Percentiles rank a stretch among this genome's conserved stretches.
Conservation (phyloP, 2,113 vertebrate genomes). For the Nannospalax galili region DNA sequence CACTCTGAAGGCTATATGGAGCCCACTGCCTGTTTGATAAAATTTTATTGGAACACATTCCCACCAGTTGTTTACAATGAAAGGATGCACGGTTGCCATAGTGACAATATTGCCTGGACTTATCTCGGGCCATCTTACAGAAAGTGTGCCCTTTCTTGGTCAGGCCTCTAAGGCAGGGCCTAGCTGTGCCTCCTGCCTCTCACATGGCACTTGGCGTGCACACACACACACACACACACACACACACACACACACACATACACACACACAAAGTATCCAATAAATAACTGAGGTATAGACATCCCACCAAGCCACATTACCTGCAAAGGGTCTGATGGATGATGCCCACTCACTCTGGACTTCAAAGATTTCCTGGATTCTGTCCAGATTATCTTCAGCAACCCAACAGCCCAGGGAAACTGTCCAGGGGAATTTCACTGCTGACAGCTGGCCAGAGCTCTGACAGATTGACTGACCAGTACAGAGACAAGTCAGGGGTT, state of each 20-base stretch:
- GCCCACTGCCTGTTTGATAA: not conserved
- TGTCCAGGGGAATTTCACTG: fast-evolving
- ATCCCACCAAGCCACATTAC: not conserved
- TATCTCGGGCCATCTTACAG: not conserved
- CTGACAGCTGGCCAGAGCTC: not conserved
- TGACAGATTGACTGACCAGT: fast-evolving
- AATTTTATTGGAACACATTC: slow-evolving; percentile 38
- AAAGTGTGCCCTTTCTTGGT: not conserved
- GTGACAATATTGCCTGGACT: not conserved
- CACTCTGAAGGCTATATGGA: not conserved
- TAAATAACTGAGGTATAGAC: not conserved
- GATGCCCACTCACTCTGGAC: not conserved
- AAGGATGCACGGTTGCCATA: not conserved
- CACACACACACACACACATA: no score
- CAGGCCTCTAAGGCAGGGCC: not conserved
- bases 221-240: no score
- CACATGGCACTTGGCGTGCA: not conserved
- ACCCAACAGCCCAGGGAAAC: not conserved
- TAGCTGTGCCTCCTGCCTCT: not conserved
- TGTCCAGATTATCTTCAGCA: not conserved
- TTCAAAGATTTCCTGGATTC: not conserved
- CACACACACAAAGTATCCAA: not conserved
- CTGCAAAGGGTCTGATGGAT: not conserved
- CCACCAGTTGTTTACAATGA: not conserved
- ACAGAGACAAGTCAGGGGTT: not conserved